Percentiles rank a stretch among this genome's conserved stretches.
phyloP scores from a whole-genome alignment of 2,113 vertebrate genomes.

The Cardinalis cardinalis region DNA sequence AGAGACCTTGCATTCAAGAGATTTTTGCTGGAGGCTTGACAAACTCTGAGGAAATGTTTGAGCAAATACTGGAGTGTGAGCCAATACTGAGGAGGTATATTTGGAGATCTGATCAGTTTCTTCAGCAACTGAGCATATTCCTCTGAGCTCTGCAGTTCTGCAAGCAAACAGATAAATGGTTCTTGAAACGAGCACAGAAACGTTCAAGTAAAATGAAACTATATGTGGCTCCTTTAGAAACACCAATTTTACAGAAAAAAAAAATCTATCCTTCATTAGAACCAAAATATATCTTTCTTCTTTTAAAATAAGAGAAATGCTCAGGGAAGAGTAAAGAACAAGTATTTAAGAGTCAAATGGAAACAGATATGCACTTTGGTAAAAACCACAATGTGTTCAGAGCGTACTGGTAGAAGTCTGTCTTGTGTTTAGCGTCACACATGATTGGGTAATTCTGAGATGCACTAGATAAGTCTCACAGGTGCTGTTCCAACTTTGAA shows the following conservation, averaged over 20 bases:
- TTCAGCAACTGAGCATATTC: conserved; percentile 87
- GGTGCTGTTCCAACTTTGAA: conserved; percentile 70
- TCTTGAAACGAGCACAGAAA: not conserved
- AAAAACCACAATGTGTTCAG: conserved; percentile 64
- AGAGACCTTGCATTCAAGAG: conserved; percentile 82
- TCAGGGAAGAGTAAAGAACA: conserved; percentile 12
- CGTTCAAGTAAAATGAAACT: not conserved
- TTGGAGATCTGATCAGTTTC: conserved; percentile 80
- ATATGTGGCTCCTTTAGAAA: not conserved
- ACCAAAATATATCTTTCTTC: not conserved
- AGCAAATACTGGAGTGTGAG: conserved; percentile 91
- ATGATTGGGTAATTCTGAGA: conserved; percentile 71
- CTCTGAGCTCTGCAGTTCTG: conserved; percentile 87
- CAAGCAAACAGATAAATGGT: not conserved
- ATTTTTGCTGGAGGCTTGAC: conserved; percentile 85
- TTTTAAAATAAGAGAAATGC: conserved; percentile 20
- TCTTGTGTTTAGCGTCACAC: conserved; percentile 32
- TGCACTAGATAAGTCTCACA: conserved; percentile 69
- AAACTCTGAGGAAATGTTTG: conserved; percentile 89
- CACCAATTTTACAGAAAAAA: not conserved
- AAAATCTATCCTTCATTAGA: not conserved
- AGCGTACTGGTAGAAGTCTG: conserved; percentile 55
- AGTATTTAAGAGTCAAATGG: conserved; percentile 55
- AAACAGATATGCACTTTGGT: conserved; percentile 62
- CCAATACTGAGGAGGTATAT: conserved; percentile 91